Percentiles rank a stretch among this genome's conserved stretches.
Evolutionary conservation across 2,888 invertebrate genomes (phyloP).

Genomic region (Polydrusus tereticollis): DNA sequence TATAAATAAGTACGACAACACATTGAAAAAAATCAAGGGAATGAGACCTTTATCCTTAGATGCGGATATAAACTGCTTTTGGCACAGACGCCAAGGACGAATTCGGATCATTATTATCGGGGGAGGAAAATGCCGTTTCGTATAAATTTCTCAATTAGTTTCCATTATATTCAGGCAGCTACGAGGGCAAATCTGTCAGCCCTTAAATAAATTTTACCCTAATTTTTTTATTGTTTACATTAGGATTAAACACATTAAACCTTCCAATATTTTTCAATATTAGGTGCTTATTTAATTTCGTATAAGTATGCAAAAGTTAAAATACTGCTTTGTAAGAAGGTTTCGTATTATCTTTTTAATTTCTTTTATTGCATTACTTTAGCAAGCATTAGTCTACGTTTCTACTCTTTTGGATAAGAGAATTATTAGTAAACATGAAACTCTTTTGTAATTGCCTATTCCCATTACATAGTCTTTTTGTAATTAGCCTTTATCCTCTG

Average conservation of each 20-base stretch:
- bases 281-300: not conserved
- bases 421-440: not conserved
- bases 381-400: not conserved
- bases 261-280: not conserved
- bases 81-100: slow-evolving; percentile 29
- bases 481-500: slow-evolving; percentile 6
- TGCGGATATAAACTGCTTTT: slow-evolving; percentile 27
- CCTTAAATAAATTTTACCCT: slow-evolving; percentile 17
- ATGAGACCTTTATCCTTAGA: slow-evolving; percentile 13
- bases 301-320: too few relatives aligned
- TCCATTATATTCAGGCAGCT: slow-evolving; percentile 29
- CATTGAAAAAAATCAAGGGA: not conserved
- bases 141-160: slow-evolving; percentile 36
- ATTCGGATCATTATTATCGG: slow-evolving; percentile 29
- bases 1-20: slow-evolving; percentile 1
- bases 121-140: slow-evolving; percentile 29
- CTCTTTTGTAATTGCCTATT: not conserved
- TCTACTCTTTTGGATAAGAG: not conserved
- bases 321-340: too few relatives aligned
- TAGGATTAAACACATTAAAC: not conserved
- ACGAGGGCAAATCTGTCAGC: slow-evolving; percentile 29
- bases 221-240: slow-evolving; percentile 25
- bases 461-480: not conserved
- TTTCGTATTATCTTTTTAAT: too few relatives aligned
- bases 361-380: too few relatives aligned